Conservation (phyloP, 2,113 vertebrate species). For the Datnioides undecimradiatus region DNA sequence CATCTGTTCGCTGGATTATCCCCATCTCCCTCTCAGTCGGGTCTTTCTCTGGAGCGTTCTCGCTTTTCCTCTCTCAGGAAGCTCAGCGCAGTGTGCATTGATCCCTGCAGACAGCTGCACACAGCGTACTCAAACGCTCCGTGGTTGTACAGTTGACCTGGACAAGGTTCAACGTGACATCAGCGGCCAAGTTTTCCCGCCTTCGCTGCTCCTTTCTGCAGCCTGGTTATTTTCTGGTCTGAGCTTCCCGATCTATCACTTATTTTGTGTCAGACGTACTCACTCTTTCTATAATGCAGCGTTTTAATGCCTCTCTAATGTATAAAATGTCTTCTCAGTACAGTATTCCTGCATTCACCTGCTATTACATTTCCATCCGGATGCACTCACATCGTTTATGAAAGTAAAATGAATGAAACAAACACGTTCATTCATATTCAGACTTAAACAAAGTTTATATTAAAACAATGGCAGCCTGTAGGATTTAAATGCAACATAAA, state of each 20-base stretch:
- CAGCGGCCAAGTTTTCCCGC: constrained; percentile 22
- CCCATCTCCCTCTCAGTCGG: constrained; percentile 56
- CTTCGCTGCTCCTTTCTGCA: not conserved
- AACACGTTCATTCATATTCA: no score
- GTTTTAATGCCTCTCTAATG: not conserved
- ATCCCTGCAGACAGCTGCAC: constrained; percentile 59
- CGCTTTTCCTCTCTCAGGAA: constrained; percentile 60
- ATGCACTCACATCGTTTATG: not conserved
- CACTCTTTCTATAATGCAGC: not conserved
- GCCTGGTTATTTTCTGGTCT: not conserved
- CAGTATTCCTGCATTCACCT: not conserved
- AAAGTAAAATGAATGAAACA: not conserved
- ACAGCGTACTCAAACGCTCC: constrained; percentile 50
- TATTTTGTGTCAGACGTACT: not conserved
- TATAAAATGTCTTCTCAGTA: not conserved
- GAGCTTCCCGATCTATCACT: not conserved
- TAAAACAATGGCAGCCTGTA: no score
- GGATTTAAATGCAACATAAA: no score
- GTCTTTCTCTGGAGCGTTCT: constrained; percentile 66
- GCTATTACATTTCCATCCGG: not conserved
- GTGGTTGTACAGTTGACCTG: constrained; percentile 37
- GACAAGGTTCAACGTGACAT: constrained; percentile 21
- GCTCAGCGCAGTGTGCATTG: constrained; percentile 34
- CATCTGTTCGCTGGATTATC: constrained; percentile 79
- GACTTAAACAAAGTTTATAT: no score